These are phyloP conservation scores for Drosophila cardini DNA, from an alignment of 1,140 invertebrate genomes.

Conservation along the genomic window DNA sequence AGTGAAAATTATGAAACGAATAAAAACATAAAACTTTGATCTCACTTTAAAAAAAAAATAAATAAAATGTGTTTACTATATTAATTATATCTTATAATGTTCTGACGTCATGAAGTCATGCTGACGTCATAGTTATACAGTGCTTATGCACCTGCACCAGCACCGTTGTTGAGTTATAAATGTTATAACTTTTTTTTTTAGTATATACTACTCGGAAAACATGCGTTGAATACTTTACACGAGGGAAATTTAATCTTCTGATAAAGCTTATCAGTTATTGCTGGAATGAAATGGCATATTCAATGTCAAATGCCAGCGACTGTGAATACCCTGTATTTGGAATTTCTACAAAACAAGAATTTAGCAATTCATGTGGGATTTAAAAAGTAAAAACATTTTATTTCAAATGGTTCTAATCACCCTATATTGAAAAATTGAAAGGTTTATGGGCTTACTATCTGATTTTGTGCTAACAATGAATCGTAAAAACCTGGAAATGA, in stretches of 20 bases:
- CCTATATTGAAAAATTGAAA: no score
- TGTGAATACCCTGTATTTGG: slow-evolving; percentile 1
- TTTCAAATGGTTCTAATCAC: no score
- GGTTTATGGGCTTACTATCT: no score
- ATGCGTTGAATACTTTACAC: slow-evolving; percentile 14
- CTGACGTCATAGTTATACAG: slow-evolving; percentile 4
- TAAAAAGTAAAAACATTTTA: no score
- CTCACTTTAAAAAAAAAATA: slow-evolving; percentile 66
- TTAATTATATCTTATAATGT: background rate
- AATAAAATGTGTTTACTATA: background rate
- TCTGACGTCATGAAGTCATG: background rate
- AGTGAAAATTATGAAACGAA: slow-evolving; percentile 70
- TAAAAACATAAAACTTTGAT: slow-evolving; percentile 79
- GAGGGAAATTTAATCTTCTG: slow-evolving; percentile 31
- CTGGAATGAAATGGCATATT: slow-evolving; percentile 31
- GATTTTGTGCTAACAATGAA: no score
- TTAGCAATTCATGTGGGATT: no score
- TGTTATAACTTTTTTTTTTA: slow-evolving; percentile 1
- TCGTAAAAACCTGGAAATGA: no score
- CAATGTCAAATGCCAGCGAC: slow-evolving; percentile 23
- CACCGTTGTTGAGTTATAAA: background rate
- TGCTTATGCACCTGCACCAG: slow-evolving; percentile 13
- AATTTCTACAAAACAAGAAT: no score
- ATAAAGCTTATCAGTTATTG: slow-evolving; percentile 40
- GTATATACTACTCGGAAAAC: background rate